Conservation (phyloP, 1,140 invertebrate genomes). For the Pteromalus puparum region DNA sequence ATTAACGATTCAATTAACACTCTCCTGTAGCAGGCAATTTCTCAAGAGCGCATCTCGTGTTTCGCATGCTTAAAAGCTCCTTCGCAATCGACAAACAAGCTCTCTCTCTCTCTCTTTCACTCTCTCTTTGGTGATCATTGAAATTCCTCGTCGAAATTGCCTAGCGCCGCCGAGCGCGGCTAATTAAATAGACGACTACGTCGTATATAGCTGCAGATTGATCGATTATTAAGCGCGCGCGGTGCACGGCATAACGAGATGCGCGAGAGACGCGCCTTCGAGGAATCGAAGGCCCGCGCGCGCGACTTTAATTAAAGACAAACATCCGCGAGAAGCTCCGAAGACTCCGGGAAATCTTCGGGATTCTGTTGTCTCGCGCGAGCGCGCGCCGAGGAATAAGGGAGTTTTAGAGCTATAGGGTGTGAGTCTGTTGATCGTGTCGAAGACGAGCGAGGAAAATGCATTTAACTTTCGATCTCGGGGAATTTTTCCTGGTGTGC, state of each 20-base stretch:
- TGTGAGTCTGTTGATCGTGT: conserved; percentile 14
- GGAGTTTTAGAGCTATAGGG: no score
- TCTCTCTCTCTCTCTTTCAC: no score
- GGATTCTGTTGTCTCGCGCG: not conserved
- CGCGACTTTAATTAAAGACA: conserved; percentile 74
- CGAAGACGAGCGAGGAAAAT: not conserved
- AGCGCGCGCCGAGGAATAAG: no score
- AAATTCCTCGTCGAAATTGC: conserved; percentile 24
- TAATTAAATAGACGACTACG: conserved; percentile 67
- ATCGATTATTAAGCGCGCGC: conserved; percentile 73
- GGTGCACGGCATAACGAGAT: conserved; percentile 48
- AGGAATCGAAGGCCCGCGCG: conserved; percentile 56
- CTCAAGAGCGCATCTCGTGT: conserved; percentile 3
- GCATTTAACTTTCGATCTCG: conserved; percentile 30
- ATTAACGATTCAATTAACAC: conserved; percentile 47
- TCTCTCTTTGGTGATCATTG: conserved; percentile 7
- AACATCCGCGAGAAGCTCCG: conserved; percentile 60
- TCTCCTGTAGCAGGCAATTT: not conserved
- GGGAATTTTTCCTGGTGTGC: conserved; percentile 9
- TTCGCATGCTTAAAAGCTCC: conserved; percentile 43
- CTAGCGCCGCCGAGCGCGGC: conserved; percentile 39
- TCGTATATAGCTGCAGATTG: conserved; percentile 55
- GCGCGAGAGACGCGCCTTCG: conserved; percentile 50
- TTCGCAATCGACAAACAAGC: not conserved
- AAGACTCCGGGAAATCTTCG: conserved; percentile 20